phyloP scores from a whole-genome alignment of 2,797 vertebrate species.

The Xenops minutus region DNA sequence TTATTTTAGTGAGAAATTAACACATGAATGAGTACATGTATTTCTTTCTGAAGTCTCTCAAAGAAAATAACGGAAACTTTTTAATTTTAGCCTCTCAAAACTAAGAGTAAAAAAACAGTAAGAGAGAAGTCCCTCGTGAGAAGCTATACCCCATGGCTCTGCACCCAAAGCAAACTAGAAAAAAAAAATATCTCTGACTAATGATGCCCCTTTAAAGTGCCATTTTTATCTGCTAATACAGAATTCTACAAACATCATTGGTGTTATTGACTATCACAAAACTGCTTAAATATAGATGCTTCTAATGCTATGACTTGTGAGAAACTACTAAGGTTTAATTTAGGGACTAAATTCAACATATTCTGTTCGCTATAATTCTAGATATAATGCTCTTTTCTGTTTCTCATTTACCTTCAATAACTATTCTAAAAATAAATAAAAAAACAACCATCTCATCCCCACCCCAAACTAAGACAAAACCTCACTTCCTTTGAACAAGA shows the following conservation, averaged over 20 bases:
- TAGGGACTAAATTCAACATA: background rate
- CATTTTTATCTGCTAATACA: background rate
- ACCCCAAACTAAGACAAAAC: background rate
- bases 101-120: background rate
- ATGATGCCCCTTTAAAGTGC: background rate
- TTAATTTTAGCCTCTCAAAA: background rate
- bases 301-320: background rate
- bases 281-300: background rate
- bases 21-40: background rate
- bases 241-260: background rate
- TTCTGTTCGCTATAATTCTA: background rate
- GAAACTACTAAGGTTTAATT: background rate
- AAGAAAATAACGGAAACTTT: background rate
- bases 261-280: background rate
- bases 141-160: background rate
- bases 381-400: background rate
- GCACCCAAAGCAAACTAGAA: background rate
- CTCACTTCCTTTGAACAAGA: background rate
- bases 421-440: background rate
- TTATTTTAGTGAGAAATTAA: background rate
- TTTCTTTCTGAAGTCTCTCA: background rate
- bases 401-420: background rate
- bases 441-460: background rate
- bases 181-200: background rate
- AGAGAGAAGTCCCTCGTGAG: background rate